phyloP scores from a whole-genome alignment of 2,888 invertebrate genomes.

The Sycophila texana region DNA sequence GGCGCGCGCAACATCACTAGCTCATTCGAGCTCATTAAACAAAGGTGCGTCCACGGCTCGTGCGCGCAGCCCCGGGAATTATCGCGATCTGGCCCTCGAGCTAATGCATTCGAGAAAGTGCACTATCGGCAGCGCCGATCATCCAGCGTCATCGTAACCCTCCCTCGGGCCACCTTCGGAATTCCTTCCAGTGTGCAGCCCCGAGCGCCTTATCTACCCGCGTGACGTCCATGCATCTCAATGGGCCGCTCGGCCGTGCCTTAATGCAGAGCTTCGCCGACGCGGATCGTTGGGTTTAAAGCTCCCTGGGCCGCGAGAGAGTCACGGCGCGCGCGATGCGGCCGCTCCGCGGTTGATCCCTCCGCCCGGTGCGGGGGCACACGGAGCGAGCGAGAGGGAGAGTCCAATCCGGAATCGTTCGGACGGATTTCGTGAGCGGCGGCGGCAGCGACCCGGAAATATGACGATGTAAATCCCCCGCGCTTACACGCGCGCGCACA shows the following conservation, averaged over 20 bases:
- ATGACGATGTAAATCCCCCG: conserved; percentile 29
- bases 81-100: too few relatives aligned
- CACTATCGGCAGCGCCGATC: too few relatives aligned
- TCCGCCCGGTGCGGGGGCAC: not conserved
- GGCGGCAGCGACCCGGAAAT: conserved; percentile 20
- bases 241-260: not conserved
- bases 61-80: too few relatives aligned
- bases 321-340: not conserved
- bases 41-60: too few relatives aligned
- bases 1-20: too few relatives aligned
- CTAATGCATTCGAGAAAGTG: too few relatives aligned
- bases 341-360: conserved; percentile 7
- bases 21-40: too few relatives aligned
- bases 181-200: not conserved
- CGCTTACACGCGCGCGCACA: not conserved
- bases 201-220: not conserved
- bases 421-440: not conserved
- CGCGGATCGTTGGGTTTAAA: conserved; percentile 30
- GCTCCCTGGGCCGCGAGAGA: conserved; percentile 25
- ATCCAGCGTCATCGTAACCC: not conserved
- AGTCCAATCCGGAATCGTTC: conserved; percentile 5
- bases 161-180: not conserved
- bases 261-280: conserved; percentile 7
- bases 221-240: not conserved
- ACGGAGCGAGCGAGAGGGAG: not conserved